These are phyloP conservation scores for Epinephelus cyanopodus DNA, from an alignment of 2,113 vertebrate genomes.

Conservation along the genomic window DNA sequence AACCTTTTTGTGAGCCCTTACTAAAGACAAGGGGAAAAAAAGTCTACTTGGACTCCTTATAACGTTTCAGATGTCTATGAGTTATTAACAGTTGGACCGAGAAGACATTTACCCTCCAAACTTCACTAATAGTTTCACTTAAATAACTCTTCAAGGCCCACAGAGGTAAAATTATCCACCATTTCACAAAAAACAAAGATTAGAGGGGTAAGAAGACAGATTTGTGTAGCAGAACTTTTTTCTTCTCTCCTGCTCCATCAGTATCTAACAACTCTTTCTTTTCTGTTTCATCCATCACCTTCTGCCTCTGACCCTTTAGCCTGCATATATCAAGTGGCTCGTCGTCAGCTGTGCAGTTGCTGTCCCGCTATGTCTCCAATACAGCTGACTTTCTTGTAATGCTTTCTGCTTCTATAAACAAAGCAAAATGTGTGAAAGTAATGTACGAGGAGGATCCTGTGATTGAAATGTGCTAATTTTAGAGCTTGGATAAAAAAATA, in stretches of 20 bases:
- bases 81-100: too few species aligned
- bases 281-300: neutral
- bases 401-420: neutral
- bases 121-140: neutral
- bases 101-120: too few species aligned
- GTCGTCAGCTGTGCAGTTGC: neutral
- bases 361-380: neutral
- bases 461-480: neutral
- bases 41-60: too few species aligned
- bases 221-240: neutral
- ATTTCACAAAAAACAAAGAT: neutral
- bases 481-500: neutral
- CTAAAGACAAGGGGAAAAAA: too few species aligned
- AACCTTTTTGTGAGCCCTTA: too few species aligned
- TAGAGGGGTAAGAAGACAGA: neutral
- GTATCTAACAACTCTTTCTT: neutral
- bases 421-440: neutral
- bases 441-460: neutral
- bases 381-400: neutral
- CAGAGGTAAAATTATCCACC: neutral
- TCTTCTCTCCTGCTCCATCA: neutral
- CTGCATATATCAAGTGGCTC: neutral
- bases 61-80: too few species aligned
- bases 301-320: neutral
- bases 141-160: neutral